Evolutionary conservation across 35 echinoderm and acorn worm species (phyloP).

Genomic region (Heliocidaris tuberculata): DNA sequence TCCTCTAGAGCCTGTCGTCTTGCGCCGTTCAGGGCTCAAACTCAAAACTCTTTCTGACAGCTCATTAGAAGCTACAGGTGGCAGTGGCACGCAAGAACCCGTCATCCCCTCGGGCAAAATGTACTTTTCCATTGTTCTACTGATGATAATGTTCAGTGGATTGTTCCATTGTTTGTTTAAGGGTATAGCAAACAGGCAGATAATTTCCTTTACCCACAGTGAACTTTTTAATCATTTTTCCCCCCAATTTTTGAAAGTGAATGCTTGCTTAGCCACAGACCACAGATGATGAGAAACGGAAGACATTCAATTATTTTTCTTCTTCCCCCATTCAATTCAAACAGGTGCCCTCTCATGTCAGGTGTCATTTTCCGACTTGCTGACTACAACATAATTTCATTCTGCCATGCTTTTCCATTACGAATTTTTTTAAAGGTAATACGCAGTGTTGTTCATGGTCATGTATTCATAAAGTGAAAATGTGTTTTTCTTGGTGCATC

Average conservation of each 20-base stretch:
- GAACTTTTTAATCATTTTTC: background rate
- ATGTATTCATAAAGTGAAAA: too few species aligned
- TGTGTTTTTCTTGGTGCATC: too few species aligned
- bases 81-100: slow-evolving; percentile 16
- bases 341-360: background rate
- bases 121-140: slow-evolving; percentile 18
- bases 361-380: background rate
- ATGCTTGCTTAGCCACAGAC: background rate
- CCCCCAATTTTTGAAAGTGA: background rate
- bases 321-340: background rate
- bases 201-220: background rate
- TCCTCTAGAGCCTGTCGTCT: background rate
- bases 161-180: slow-evolving; percentile 4
- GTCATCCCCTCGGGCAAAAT: slow-evolving; percentile 29
- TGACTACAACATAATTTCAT: background rate
- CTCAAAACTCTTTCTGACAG: slow-evolving; percentile 29
- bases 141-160: background rate
- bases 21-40: slow-evolving; percentile 21
- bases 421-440: too few species aligned
- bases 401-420: background rate
- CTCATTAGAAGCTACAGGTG: slow-evolving; percentile 29
- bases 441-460: too few species aligned
- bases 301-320: slow-evolving; percentile 14
- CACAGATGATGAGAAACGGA: background rate
- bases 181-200: background rate